phyloP scores from a whole-genome alignment of 2,113 vertebrate species.

The Psammodynastes pulverulentus region DNA sequence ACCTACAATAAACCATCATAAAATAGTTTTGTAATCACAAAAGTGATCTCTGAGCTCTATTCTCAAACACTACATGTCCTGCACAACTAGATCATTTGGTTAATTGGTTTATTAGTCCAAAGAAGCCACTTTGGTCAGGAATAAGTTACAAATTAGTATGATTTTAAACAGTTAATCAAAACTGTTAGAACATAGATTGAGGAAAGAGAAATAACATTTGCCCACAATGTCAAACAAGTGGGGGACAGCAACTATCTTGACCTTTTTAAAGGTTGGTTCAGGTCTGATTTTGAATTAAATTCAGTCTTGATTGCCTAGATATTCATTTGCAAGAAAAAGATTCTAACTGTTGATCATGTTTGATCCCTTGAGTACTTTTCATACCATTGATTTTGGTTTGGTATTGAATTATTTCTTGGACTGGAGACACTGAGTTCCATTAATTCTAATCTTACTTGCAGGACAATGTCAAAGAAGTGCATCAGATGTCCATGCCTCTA shows the following conservation, averaged over 20 bases:
- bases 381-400: background rate
- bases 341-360: background rate
- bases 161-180: background rate
- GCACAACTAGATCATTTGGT: background rate
- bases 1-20: background rate
- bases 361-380: background rate
- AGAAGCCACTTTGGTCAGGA: too few species aligned
- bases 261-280: background rate
- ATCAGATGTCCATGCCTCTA: background rate
- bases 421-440: background rate
- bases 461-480: background rate
- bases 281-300: background rate
- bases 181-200: background rate
- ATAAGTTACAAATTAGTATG: background rate
- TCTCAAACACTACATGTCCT: background rate
- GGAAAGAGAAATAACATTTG: background rate
- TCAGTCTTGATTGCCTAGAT: background rate
- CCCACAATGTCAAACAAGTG: background rate
- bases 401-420: background rate
- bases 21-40: too few species aligned
- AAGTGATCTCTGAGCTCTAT: background rate
- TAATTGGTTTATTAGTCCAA: background rate
- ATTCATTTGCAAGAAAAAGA: background rate
- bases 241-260: background rate
- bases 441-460: background rate